phyloP scores from a whole-genome alignment of 2,888 invertebrate species.

The Cryptosula pallasiana region DNA sequence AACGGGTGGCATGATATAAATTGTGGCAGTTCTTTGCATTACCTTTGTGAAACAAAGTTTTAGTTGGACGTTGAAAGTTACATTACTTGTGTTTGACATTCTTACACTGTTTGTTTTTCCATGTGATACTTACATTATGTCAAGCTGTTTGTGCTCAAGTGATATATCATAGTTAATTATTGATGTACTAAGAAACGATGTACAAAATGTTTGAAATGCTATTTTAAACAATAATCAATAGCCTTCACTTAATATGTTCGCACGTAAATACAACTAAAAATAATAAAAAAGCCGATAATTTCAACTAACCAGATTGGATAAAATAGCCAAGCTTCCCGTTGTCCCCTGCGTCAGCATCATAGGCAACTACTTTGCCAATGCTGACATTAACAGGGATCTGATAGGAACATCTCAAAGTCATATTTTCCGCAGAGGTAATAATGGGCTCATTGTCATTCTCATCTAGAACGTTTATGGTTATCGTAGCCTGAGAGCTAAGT shows the following conservation, averaged over 20 bases:
- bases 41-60: neutral
- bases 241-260: no score
- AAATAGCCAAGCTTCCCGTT: conserved; percentile 21
- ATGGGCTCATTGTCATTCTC: conserved; percentile 23
- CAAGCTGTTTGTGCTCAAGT: no score
- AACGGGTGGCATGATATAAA: neutral
- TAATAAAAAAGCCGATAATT: neutral
- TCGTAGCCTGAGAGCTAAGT: conserved; percentile 70
- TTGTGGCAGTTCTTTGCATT: neutral
- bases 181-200: no score
- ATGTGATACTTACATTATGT: no score
- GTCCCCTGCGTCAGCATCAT: conserved; percentile 24
- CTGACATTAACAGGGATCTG: conserved; percentile 22
- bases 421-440: conserved; percentile 6
- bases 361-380: conserved; percentile 20
- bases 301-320: conserved; percentile 61
- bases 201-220: no score
- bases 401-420: conserved; percentile 7
- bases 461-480: conserved; percentile 5
- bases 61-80: no score
- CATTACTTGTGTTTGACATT: no score
- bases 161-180: no score
- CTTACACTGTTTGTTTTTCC: no score
- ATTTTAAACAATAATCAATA: no score
- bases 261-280: no score